Percentiles rank a stretch among this genome's conserved stretches.
Conservation (phyloP, 1,140 invertebrate species). For the Andricus grossulariae region DNA sequence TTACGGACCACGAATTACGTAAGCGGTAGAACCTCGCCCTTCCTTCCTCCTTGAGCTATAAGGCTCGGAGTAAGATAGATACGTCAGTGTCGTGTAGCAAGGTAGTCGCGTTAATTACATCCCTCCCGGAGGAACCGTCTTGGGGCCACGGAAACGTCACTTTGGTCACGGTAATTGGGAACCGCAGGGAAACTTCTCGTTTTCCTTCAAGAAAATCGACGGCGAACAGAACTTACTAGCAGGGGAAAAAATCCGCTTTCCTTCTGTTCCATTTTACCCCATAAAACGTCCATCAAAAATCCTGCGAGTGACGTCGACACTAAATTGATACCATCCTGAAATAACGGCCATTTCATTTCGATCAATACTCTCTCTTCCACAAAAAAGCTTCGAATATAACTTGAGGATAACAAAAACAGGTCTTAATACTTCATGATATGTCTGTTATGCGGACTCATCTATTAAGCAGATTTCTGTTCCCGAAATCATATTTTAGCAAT, state of each 20-base stretch:
- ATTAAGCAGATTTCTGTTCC: no score
- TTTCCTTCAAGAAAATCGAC: conserved; percentile 16
- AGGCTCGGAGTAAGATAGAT: conserved; percentile 63
- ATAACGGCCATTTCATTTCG: neutral
- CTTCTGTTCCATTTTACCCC: neutral
- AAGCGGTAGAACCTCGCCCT: conserved; percentile 52
- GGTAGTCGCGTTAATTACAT: conserved; percentile 68
- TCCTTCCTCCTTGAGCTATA: conserved; percentile 30
- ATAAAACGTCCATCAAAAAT: conserved; percentile 1
- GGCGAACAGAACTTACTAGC: neutral
- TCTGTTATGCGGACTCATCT: no score
- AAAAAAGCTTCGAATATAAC: neutral
- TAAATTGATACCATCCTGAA: neutral
- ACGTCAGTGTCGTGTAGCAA: conserved; percentile 64
- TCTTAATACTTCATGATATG: no score
- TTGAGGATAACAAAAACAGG: neutral
- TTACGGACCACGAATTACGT: conserved; percentile 63
- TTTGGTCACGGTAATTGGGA: conserved; percentile 66
- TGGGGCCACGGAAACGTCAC: conserved; percentile 63
- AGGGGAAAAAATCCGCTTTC: neutral
- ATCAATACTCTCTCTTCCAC: neutral
- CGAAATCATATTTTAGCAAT: no score
- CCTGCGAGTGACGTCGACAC: neutral
- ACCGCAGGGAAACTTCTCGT: conserved; percentile 54
- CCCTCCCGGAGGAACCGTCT: conserved; percentile 54